Conservation (phyloP, 64 coral and sea anemone genomes). For the Porites australiensis region DNA sequence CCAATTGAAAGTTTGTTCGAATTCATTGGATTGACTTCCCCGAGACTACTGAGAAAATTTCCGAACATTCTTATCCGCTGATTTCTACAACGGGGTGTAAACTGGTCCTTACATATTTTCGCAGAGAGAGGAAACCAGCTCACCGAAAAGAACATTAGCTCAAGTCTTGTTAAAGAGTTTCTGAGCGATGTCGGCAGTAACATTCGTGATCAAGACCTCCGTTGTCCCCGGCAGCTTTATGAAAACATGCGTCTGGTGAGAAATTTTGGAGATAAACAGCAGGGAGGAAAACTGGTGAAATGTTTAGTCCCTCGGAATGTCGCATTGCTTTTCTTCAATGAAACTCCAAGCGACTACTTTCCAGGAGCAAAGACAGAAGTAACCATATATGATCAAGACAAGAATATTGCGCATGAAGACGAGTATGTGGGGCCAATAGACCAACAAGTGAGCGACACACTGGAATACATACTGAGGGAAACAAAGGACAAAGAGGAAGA, state of each 20-base stretch:
- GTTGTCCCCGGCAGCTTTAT: neutral
- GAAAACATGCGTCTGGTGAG: slow-evolving; percentile 65
- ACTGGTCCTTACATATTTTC: neutral
- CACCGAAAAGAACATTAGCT: slow-evolving; percentile 25
- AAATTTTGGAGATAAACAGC: slow-evolving; percentile 8
- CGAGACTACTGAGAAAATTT: too few species aligned
- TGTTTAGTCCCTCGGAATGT: slow-evolving; percentile 60
- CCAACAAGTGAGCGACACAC: slow-evolving; percentile 56
- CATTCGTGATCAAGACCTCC: neutral
- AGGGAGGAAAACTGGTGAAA: slow-evolving; percentile 3
- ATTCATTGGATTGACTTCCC: too few species aligned
- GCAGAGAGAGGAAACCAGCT: slow-evolving; percentile 44
- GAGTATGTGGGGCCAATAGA: slow-evolving; percentile 59
- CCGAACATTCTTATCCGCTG: neutral
- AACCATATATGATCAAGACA: slow-evolving; percentile 46
- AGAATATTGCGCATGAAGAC: slow-evolving; percentile 17
- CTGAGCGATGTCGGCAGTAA: slow-evolving; percentile 62
- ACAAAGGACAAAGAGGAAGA: slow-evolving; percentile 46
- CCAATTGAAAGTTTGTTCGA: too few species aligned
- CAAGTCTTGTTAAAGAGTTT: slow-evolving; percentile 37
- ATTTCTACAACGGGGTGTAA: neutral
- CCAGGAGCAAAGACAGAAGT: slow-evolving; percentile 81
- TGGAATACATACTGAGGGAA: slow-evolving; percentile 59
- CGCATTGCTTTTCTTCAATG: slow-evolving; percentile 69
- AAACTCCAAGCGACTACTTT: slow-evolving; percentile 47